A percentile compares a stretch with the other conserved stretches of the same genome.
Conservation (phyloP, 1,140 invertebrate species). For the Drosophila novamexicana region DNA sequence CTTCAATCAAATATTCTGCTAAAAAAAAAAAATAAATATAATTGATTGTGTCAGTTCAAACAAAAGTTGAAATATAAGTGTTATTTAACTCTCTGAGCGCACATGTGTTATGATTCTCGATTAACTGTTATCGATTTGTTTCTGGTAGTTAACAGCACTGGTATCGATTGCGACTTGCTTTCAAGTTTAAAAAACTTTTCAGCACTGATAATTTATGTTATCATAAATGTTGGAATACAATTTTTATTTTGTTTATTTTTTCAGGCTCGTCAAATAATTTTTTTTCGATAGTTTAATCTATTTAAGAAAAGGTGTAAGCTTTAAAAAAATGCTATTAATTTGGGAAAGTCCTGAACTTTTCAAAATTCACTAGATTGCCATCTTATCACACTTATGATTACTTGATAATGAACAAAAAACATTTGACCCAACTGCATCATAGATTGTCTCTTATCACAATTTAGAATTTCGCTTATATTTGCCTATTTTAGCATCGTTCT, state of each 20-base stretch:
- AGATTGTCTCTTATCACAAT: conserved; percentile 21
- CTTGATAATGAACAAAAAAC: conserved; percentile 12
- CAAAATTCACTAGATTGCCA: too few species aligned
- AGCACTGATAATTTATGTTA: not conserved
- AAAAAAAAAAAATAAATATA: not conserved
- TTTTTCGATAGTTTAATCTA: too few species aligned
- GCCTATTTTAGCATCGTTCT: not conserved
- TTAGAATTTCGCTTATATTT: conserved; percentile 17
- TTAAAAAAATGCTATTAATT: too few species aligned
- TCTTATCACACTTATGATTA: not conserved
- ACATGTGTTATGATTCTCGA: conserved; percentile 49
- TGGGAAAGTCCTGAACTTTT: too few species aligned
- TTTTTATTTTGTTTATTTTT: too few species aligned
- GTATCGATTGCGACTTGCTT: not conserved
- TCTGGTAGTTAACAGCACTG: not conserved
- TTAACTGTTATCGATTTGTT: conserved; percentile 20
- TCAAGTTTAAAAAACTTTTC: not conserved
- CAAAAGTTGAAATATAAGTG: conserved; percentile 29
- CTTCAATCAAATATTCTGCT: not conserved
- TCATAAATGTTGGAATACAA: not conserved
- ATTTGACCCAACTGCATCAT: conserved; percentile 17
- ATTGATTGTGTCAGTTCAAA: not conserved
- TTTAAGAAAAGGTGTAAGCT: too few species aligned
- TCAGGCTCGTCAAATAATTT: too few species aligned
- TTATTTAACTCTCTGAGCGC: conserved; percentile 56